Percentiles rank a stretch among this genome's conserved stretches.
Conservation (phyloP, 2,888 invertebrate species). For the Panopea generosa region DNA sequence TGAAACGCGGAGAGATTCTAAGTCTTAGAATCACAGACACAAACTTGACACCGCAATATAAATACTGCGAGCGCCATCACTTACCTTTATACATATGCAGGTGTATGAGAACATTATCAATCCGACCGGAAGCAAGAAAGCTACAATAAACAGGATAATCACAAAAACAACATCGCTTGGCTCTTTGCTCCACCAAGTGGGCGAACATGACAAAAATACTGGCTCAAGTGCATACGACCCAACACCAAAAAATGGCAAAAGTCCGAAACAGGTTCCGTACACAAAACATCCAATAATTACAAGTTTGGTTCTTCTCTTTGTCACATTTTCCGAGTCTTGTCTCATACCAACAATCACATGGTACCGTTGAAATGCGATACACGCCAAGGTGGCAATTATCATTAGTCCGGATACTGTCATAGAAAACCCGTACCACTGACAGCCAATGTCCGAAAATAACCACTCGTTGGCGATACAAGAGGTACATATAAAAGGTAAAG, state of each 20-base stretch:
- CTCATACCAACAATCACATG: slow-evolving; percentile 1
- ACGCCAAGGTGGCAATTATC: slow-evolving; percentile 9
- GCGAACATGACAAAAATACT: slow-evolving; percentile 21
- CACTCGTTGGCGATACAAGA: slow-evolving; percentile 15
- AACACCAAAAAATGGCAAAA: slow-evolving; percentile 21
- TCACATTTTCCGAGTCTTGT: background rate
- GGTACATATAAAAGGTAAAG: slow-evolving; percentile 28
- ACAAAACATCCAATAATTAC: background rate
- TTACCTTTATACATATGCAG: slow-evolving; percentile 23
- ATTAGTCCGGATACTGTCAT: slow-evolving; percentile 19
- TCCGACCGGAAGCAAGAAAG: slow-evolving; percentile 20
- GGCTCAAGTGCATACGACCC: slow-evolving; percentile 22
- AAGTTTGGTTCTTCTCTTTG: background rate
- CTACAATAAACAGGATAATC: slow-evolving; percentile 6
- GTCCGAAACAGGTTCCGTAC: slow-evolving; percentile 4
- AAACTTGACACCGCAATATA: too few relatives aligned
- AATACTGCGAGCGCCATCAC: too few relatives aligned
- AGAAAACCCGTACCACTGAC: slow-evolving; percentile 25
- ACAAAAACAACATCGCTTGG: slow-evolving; percentile 3
- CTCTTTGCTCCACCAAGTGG: slow-evolving; percentile 17
- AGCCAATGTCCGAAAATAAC: slow-evolving; percentile 25
- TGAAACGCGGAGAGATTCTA: too few relatives aligned
- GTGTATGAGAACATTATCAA: slow-evolving; percentile 7
- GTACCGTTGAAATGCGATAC: slow-evolving; percentile 16
- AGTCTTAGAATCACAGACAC: too few relatives aligned